These are phyloP conservation scores for Drosophila sp. DNA, from an alignment of 1,140 invertebrate species.

Conservation along the genomic window DNA sequence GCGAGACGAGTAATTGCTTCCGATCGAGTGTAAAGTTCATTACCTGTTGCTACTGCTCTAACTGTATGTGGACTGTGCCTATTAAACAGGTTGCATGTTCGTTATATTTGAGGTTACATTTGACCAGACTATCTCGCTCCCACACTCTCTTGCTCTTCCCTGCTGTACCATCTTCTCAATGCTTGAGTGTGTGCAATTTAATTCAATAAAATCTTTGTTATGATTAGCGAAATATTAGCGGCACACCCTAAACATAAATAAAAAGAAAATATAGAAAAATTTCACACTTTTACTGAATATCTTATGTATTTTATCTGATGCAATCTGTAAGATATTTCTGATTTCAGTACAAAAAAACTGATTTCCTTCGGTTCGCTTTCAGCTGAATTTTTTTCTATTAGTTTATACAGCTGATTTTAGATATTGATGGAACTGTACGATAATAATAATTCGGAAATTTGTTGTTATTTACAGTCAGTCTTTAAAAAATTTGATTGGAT, in stretches of 20 bases:
- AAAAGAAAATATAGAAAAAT: background rate
- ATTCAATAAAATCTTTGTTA: slow-evolving; percentile 37
- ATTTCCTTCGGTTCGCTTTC: background rate
- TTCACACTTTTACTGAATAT: background rate
- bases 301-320: slow-evolving; percentile 2
- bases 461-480: too few relatives aligned
- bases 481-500: too few relatives aligned
- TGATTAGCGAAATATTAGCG: slow-evolving; percentile 38
- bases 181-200: slow-evolving; percentile 36
- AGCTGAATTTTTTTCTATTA: slow-evolving; percentile 32
- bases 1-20: slow-evolving; percentile 27
- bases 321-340: background rate
- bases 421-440: background rate
- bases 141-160: slow-evolving; percentile 4
- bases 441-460: too few relatives aligned
- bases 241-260: slow-evolving; percentile 14
- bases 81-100: slow-evolving; percentile 48
- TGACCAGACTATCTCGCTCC: slow-evolving; percentile 32
- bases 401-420: slow-evolving; percentile 21
- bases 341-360: background rate
- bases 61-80: slow-evolving; percentile 6
- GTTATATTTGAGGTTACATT: slow-evolving; percentile 41
- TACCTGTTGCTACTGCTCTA: slow-evolving; percentile 63
- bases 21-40: slow-evolving; percentile 67
- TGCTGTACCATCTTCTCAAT: background rate